Evolutionary conservation across 2,888 invertebrate species (phyloP).

Genomic region (Conus canariensis): DNA sequence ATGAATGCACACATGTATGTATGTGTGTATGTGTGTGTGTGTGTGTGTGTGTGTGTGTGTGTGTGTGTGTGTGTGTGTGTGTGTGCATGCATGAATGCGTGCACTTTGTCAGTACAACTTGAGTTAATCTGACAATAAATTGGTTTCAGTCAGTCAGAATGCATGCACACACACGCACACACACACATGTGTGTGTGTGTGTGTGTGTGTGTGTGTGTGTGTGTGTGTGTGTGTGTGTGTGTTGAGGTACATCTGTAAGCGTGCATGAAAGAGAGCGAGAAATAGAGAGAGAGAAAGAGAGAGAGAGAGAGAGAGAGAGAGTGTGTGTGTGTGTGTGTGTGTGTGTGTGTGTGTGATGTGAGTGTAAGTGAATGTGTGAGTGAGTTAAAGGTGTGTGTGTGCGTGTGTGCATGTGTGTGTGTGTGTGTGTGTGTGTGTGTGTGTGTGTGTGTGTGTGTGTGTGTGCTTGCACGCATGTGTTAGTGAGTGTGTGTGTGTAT

Average conservation of each 20-base stretch:
- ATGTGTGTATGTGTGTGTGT: not conserved
- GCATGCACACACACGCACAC: not conserved
- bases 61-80: not conserved
- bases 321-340: too few species aligned
- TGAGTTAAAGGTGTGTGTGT: too few species aligned
- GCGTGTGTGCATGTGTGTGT: not conserved
- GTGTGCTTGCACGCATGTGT: not conserved
- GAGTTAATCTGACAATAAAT: not conserved
- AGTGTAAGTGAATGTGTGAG: too few species aligned
- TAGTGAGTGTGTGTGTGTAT: conserved; percentile 4
- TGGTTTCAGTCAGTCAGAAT: too few species aligned
- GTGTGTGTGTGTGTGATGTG: too few species aligned
- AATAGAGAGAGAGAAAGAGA: too few species aligned
- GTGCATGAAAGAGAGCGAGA: too few species aligned
- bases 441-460: not conserved
- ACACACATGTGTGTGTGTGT: not conserved
- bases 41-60: not conserved
- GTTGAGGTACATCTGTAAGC: too few species aligned
- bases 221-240: too few species aligned
- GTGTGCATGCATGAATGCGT: not conserved
- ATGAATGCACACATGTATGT: not conserved
- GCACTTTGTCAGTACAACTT: too few species aligned
- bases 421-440: not conserved
- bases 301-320: too few species aligned
- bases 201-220: not conserved